These are phyloP conservation scores for Conomelus anceps DNA, from an alignment of 2,888 invertebrate genomes.

Conservation along the genomic window DNA sequence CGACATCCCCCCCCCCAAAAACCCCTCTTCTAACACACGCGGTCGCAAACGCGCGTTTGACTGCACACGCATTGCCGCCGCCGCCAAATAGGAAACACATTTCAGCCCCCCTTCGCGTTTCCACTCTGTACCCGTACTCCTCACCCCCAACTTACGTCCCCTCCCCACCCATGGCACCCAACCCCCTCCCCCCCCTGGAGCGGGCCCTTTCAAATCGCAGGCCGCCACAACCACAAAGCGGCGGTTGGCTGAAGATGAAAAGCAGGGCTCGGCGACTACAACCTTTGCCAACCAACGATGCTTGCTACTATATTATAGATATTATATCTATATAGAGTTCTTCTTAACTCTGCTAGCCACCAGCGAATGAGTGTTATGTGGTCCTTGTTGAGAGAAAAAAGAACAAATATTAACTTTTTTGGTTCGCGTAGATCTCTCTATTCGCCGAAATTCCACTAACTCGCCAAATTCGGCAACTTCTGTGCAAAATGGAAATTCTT, in stretches of 20 bases:
- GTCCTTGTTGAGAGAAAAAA: not conserved
- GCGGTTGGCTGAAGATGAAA: not conserved
- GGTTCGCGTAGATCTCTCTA: no score
- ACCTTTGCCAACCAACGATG: not conserved
- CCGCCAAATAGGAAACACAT: slow-evolving; percentile 11
- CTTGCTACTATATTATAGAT: no score
- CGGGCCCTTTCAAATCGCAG: not conserved
- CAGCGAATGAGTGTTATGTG: not conserved
- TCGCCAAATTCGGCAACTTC: not conserved
- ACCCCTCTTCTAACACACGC: not conserved
- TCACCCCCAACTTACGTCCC: no score
- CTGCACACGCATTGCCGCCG: not conserved
- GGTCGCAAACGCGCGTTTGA: not conserved
- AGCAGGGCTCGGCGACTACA: not conserved
- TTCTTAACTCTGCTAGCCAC: no score
- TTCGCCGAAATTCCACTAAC: not conserved
- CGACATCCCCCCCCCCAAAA: not conserved
- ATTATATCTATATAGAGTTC: no score
- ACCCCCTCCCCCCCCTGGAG: no score
- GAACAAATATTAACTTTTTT: not conserved
- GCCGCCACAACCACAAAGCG: not conserved
- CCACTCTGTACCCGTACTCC: no score
- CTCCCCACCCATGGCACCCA: no score
- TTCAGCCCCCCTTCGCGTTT: not conserved
- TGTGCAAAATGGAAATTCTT: not conserved